Conservation (phyloP, 2,113 vertebrate species). For the Hippocampus barbouri region DNA sequence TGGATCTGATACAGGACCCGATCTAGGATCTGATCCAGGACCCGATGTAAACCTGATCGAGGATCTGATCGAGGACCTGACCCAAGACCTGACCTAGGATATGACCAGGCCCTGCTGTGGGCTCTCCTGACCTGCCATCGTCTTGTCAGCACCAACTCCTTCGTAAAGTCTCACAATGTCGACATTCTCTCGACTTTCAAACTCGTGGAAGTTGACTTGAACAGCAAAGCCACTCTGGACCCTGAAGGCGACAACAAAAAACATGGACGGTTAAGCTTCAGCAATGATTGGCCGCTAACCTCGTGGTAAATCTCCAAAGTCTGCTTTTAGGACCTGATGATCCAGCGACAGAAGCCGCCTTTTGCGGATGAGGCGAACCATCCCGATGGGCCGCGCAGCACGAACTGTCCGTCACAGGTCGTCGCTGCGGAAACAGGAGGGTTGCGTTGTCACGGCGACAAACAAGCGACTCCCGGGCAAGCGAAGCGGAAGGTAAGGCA, state of each 20-base stretch:
- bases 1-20: not conserved
- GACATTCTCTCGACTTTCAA: conserved; percentile 47
- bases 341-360: conserved; percentile 64
- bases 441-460: not conserved
- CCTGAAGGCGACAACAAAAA: conserved; percentile 35
- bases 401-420: conserved; percentile 68
- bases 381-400: conserved; percentile 49
- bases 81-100: not conserved
- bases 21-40: not conserved
- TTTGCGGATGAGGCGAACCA: conserved; percentile 58
- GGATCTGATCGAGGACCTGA: not conserved
- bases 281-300: not conserved
- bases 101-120: not conserved
- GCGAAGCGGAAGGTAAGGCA: not conserved
- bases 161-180: conserved; percentile 60
- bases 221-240: conserved; percentile 51
- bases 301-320: not conserved
- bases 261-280: not conserved
- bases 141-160: conserved; percentile 50
- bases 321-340: conserved; percentile 56
- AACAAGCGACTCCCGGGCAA: too few species aligned
- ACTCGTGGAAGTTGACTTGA: conserved; percentile 47
- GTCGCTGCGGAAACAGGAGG: conserved; percentile 58
- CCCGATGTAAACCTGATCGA: not conserved
- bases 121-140: conserved; percentile 41